Evolutionary conservation across 1,140 invertebrate genomes (phyloP).

Genomic region (Drosophila miranda): DNA sequence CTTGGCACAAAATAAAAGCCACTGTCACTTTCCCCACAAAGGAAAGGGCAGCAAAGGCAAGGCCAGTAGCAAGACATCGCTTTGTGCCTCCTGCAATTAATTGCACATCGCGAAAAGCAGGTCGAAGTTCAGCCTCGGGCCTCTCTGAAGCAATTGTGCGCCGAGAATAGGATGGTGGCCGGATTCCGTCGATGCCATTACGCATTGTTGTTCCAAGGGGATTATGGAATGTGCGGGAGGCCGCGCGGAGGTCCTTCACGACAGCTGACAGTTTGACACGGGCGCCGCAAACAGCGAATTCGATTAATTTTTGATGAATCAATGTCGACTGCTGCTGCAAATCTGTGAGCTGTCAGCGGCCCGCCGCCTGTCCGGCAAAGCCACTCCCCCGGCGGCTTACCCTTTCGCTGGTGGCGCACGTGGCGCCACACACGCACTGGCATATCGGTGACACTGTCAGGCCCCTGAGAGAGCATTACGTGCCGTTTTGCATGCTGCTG

Average conservation of each 20-base stretch:
- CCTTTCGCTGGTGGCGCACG: slow-evolving; percentile 33
- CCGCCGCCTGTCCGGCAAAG: slow-evolving; percentile 27
- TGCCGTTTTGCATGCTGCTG: slow-evolving; percentile 24
- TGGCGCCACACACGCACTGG: slow-evolving; percentile 50
- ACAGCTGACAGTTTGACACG: slow-evolving; percentile 62
- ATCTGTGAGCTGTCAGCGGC: slow-evolving; percentile 71
- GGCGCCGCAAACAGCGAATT: slow-evolving; percentile 55
- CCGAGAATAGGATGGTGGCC: slow-evolving; percentile 2
- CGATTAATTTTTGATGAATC: slow-evolving; percentile 80
- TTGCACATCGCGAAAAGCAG: slow-evolving; percentile 39
- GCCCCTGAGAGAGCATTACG: slow-evolving; percentile 23
- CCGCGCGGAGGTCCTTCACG: slow-evolving; percentile 31
- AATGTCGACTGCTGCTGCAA: slow-evolving; percentile 78
- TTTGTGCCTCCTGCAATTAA: slow-evolving; percentile 49
- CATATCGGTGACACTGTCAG: slow-evolving; percentile 53
- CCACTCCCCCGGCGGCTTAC: slow-evolving; percentile 33
- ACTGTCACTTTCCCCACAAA: slow-evolving; percentile 38
- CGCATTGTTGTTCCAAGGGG: slow-evolving; percentile 68
- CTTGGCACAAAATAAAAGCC: slow-evolving; percentile 50
- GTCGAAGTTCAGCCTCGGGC: slow-evolving; percentile 4
- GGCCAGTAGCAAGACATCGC: not conserved
- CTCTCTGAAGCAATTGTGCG: slow-evolving; percentile 19
- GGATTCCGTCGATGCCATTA: slow-evolving; percentile 38
- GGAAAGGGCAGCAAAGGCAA: slow-evolving; percentile 22
- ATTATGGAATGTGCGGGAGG: slow-evolving; percentile 50